phyloP scores from a whole-genome alignment of 2,888 invertebrate species.

The Sinopyrophorus schimmeli region DNA sequence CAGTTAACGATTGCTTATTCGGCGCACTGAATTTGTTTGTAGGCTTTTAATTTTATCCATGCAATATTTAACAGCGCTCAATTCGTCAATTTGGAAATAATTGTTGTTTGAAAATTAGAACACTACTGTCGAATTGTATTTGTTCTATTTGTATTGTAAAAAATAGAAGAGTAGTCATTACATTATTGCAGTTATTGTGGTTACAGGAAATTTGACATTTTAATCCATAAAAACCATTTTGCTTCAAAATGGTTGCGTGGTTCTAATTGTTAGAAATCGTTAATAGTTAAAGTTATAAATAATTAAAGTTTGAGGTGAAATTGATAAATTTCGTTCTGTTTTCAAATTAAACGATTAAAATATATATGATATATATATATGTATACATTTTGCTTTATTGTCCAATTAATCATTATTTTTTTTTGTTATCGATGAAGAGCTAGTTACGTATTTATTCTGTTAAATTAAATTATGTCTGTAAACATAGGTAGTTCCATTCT shows the following conservation, averaged over 20 bases:
- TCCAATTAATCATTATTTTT: too few relatives aligned
- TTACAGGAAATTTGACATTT: slow-evolving; percentile 12
- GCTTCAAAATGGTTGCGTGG: slow-evolving; percentile 15
- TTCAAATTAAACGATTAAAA: too few relatives aligned
- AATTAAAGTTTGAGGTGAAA: too few relatives aligned
- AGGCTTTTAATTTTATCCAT: too few relatives aligned
- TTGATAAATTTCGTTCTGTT: too few relatives aligned
- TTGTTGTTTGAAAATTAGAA: not conserved
- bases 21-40: too few relatives aligned
- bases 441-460: slow-evolving; percentile 1
- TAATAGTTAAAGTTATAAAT: slow-evolving; percentile 14
- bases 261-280: slow-evolving; percentile 28
- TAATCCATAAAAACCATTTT: slow-evolving; percentile 11
- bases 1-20: not conserved
- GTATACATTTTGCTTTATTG: too few relatives aligned
- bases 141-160: slow-evolving; percentile 13
- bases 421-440: too few relatives aligned
- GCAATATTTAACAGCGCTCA: slow-evolving; percentile 3
- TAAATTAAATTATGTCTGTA: slow-evolving; percentile 17
- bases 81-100: slow-evolving; percentile 12
- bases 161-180: slow-evolving; percentile 11
- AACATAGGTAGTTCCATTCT: slow-evolving; percentile 24
- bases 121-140: slow-evolving; percentile 1
- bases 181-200: slow-evolving; percentile 11
- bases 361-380: too few relatives aligned